Evolutionary conservation across 2,888 invertebrate genomes (phyloP).

Genomic region (Hetaerina titia): DNA sequence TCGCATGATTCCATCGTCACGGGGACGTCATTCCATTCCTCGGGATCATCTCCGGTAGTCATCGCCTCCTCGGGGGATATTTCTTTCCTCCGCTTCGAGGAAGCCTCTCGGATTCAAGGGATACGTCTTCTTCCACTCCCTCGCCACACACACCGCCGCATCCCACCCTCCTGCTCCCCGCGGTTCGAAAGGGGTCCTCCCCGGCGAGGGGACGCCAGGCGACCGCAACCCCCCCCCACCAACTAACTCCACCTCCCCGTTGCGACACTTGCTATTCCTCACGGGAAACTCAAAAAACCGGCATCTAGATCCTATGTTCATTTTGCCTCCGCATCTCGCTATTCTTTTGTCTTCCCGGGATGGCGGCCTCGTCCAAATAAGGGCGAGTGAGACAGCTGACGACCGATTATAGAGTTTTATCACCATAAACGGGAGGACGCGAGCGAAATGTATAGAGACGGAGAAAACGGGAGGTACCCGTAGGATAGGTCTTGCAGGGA

Average conservation of each 20-base stretch:
- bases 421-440: conserved; percentile 47
- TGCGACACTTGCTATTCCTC: conserved; percentile 32
- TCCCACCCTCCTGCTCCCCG: neutral
- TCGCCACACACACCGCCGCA: neutral
- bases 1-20: neutral
- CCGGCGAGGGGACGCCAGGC: neutral
- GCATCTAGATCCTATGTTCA: conserved; percentile 37
- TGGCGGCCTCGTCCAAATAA: conserved; percentile 52
- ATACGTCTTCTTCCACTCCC: neutral
- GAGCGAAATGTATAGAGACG: neutral
- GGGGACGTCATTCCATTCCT: neutral
- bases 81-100: neutral
- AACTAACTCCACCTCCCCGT: neutral
- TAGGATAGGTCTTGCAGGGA: neutral
- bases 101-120: neutral
- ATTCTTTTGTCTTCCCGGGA: conserved; percentile 59
- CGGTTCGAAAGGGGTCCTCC: neutral
- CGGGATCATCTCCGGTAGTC: neutral
- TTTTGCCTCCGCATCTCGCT: conserved; percentile 51
- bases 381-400: conserved; percentile 54
- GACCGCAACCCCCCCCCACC: neutral
- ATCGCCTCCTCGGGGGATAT: neutral
- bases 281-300: neutral
- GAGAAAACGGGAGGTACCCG: neutral
- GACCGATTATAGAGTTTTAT: conserved; percentile 60